Evolutionary conservation across 2,888 invertebrate genomes (phyloP).

Genomic region (Temnothorax ravouxi): DNA sequence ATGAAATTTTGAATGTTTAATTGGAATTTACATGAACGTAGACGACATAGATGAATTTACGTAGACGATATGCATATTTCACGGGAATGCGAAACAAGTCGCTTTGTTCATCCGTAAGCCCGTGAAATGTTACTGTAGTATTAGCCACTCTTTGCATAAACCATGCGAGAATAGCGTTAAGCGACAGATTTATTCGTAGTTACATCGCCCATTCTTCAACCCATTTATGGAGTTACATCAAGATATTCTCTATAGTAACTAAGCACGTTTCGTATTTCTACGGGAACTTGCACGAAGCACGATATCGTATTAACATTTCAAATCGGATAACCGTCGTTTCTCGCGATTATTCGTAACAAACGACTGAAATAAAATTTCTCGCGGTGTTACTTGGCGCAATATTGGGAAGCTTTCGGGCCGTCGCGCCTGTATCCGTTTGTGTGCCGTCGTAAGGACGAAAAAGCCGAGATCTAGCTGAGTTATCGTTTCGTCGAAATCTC

Average conservation of each 20-base stretch:
- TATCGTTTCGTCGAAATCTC: constrained; percentile 54
- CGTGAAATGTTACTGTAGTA: constrained; percentile 44
- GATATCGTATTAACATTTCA: constrained; percentile 15
- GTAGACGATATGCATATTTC: not conserved
- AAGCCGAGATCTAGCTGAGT: constrained; percentile 3
- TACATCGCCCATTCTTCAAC: constrained; percentile 14
- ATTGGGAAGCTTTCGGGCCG: not conserved
- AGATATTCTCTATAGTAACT: constrained; percentile 5
- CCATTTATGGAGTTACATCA: constrained; percentile 31
- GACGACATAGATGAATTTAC: too few species aligned
- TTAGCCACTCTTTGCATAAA: constrained; percentile 38
- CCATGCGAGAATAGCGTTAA: constrained; percentile 31
- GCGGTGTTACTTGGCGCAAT: not conserved
- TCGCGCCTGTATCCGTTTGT: not conserved
- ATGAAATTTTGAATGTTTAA: not conserved
- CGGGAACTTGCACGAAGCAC: not conserved
- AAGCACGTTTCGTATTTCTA: constrained; percentile 1
- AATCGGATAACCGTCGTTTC: not conserved
- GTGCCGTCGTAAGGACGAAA: not conserved
- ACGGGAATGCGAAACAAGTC: not conserved
- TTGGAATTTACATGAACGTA: constrained; percentile 3
- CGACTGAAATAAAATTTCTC: constrained; percentile 13
- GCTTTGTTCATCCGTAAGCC: constrained; percentile 26
- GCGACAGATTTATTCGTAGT: constrained; percentile 34
- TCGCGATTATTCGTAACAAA: constrained; percentile 23